A percentile compares a stretch with the other conserved stretches of the same genome.
Conservation (phyloP, 2,113 vertebrate genomes). For the Opisthocomus hoazin region DNA sequence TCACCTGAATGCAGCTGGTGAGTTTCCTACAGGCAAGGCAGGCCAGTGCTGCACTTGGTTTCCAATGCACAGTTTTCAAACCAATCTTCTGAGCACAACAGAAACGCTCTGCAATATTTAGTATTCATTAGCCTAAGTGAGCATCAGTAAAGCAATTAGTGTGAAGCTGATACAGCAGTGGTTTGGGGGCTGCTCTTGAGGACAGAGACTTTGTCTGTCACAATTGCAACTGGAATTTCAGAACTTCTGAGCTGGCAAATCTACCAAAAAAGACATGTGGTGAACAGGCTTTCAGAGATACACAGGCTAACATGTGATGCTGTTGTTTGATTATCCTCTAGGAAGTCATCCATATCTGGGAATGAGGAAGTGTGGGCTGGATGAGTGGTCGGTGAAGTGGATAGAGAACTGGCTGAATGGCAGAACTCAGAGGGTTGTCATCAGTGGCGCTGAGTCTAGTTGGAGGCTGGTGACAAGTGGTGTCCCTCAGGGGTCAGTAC, state of each 20-base stretch:
- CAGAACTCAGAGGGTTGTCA: too few species aligned
- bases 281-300: neutral
- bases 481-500: too few species aligned
- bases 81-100: neutral
- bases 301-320: neutral
- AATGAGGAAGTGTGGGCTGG: too few species aligned
- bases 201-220: neutral
- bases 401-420: too few species aligned
- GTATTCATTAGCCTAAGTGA: neutral
- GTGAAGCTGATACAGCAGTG: neutral
- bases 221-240: neutral
- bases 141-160: neutral
- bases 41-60: neutral
- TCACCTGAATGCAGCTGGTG: neutral
- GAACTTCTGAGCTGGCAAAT: neutral
- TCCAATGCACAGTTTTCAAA: neutral
- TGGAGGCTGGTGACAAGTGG: too few species aligned
- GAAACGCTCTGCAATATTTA: neutral
- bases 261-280: rapidly evolving
- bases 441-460: too few species aligned
- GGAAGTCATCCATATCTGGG: neutral
- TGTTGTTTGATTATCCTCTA: neutral
- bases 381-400: too few species aligned
- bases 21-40: neutral
- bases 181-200: neutral